Evolutionary conservation across 2,888 invertebrate species (phyloP), one percentile per base, ranked within the genome.

Genomic region (Acrobasis repandana): DNA sequence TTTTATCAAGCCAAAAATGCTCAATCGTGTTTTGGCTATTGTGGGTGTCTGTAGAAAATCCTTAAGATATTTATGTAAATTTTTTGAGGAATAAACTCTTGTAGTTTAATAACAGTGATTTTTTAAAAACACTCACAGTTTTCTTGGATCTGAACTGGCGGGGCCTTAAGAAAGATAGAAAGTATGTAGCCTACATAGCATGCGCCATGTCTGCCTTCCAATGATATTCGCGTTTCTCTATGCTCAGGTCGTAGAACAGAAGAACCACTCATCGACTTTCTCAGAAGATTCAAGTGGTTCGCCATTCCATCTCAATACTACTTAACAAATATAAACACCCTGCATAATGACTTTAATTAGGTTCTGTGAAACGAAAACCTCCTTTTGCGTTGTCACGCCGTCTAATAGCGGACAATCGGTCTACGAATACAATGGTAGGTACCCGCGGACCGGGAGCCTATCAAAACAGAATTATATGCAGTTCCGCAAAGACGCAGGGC

Each of bases 401-500:
- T 14, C 6, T 50, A 50, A 49, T 28, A 50, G 28, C 50, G 20
- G 11, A 33, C 38, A 14, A 38, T 54, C 38, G 18, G 20, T 48
- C 48, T 28, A 6, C 28, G 28, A 11, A n/a, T 49, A 38, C 54
- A 38, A 20, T 20, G 15, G 36, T 9, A 54, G 38, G 18, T n/a
- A 14, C 38, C 15, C 54, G 34, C n/a, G 11, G 14, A n/a, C 15
- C 36, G 52, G 52, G 11, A 16, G 43, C 54, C 54, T 54, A 54
- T 54, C 54, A 54, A 18, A 54, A 54, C 38, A 54, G 14, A 10
- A 43, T 54, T 14, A 28, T 18, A 9, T 54, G 43, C 18, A 20
- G 11, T 54, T 38, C 38, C 14, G 38, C 16, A 38, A 54, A 54
- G 0, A 11, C n/a, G n/a, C 10, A 11, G 14, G 1, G 38, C 38